Evolutionary conservation across 2,888 invertebrate genomes (phyloP).

Genomic region (Galerucella calmariensis): DNA sequence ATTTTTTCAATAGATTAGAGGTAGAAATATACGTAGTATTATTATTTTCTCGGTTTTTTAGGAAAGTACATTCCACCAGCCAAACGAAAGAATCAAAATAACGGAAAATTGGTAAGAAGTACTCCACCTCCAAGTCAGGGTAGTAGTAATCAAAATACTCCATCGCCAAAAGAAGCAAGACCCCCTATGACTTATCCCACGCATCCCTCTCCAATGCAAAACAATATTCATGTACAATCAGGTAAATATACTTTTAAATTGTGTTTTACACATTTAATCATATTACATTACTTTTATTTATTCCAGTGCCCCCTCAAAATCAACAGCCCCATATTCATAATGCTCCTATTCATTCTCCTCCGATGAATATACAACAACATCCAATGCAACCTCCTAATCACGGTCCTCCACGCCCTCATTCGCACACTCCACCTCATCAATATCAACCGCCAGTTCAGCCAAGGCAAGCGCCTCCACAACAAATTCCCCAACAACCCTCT

Average conservation of each 20-base stretch:
- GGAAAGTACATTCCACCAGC: conserved; percentile 83
- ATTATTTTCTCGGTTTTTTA: conserved; percentile 22
- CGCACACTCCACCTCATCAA: conserved; percentile 44
- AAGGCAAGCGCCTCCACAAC: conserved; percentile 15
- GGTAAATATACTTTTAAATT: conserved; percentile 36
- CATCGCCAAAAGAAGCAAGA: conserved; percentile 58
- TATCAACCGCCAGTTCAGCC: conserved; percentile 36
- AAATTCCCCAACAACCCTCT: conserved; percentile 5
- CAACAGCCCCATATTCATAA: conserved; percentile 41
- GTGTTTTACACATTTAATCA: no score
- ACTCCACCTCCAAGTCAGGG: conserved; percentile 66
- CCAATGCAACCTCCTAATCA: conserved; percentile 34
- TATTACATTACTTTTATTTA: neutral
- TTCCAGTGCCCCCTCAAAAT: conserved; percentile 31
- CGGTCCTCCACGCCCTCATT: conserved; percentile 31
- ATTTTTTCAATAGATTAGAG: no score
- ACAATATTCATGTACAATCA: conserved; percentile 49
- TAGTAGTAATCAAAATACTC: conserved; percentile 58
- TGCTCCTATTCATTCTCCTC: conserved; percentile 39
- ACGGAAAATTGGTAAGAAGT: conserved; percentile 75
- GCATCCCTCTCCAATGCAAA: conserved; percentile 52
- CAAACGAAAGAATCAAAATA: conserved; percentile 76
- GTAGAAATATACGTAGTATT: no score
- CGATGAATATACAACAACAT: conserved; percentile 40
- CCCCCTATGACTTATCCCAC: conserved; percentile 52